A percentile compares a stretch with the other conserved stretches of the same genome.
Evolutionary conservation across 2,888 invertebrate genomes (phyloP).

Genomic region (Ophioninae sp.): DNA sequence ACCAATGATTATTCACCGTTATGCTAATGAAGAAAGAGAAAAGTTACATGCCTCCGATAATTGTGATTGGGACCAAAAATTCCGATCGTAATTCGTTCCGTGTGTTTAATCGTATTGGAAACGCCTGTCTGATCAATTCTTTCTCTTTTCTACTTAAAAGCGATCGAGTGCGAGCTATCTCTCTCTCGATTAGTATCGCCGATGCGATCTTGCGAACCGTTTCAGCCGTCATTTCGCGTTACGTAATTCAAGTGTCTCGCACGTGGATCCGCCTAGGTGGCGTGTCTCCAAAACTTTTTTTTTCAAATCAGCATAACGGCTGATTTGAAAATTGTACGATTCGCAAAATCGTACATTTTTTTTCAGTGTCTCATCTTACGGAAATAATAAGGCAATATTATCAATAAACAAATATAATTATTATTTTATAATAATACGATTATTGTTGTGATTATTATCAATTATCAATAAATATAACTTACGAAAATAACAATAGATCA

Average conservation of each 20-base stretch:
- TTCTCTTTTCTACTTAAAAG: conserved; percentile 43
- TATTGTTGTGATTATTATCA: too few relatives aligned
- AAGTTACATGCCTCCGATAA: neutral
- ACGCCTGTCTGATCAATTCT: conserved; percentile 35
- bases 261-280: neutral
- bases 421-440: too few relatives aligned
- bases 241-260: conserved; percentile 42
- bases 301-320: conserved; percentile 49
- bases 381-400: too few relatives aligned
- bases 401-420: too few relatives aligned
- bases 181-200: conserved; percentile 13
- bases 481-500: too few relatives aligned
- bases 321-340: too few relatives aligned
- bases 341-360: too few relatives aligned
- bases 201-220: conserved; percentile 34
- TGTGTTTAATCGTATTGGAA: neutral
- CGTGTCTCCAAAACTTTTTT: conserved; percentile 33
- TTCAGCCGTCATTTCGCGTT: conserved; percentile 44
- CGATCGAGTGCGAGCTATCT: conserved; percentile 12
- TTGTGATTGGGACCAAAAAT: conserved; percentile 6
- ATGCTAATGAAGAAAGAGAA: conserved; percentile 11
- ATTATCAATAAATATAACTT: too few relatives aligned
- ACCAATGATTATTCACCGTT: conserved; percentile 36
- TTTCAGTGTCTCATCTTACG: too few relatives aligned
- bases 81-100: neutral